Conservation (phyloP, 2,113 vertebrate species). For the Sminthopsis crassicaudata region DNA sequence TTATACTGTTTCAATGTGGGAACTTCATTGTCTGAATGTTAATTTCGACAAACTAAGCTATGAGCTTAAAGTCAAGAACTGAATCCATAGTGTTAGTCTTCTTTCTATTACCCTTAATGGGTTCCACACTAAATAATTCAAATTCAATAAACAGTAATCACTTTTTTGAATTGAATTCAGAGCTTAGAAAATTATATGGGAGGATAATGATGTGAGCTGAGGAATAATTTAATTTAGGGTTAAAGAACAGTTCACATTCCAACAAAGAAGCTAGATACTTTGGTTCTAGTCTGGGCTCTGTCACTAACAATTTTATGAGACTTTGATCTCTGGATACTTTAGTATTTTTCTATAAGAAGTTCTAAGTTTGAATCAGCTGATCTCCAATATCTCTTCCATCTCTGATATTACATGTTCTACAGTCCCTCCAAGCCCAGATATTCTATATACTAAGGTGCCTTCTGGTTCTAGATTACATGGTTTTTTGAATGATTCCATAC, state of each 20-base stretch:
- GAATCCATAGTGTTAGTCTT: neutral
- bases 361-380: neutral
- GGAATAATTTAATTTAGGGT: neutral
- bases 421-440: neutral
- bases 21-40: neutral
- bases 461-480: neutral
- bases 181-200: neutral
- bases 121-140: neutral
- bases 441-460: neutral
- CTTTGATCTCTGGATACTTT: neutral
- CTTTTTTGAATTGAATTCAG: neutral
- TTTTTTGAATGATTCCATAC: neutral
- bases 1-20: neutral
- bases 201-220: neutral
- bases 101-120: neutral
- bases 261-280: neutral
- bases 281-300: neutral
- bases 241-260: neutral
- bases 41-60: neutral
- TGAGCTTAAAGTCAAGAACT: neutral
- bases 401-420: neutral
- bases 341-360: neutral
- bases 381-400: neutral
- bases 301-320: neutral
- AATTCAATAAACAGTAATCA: neutral